A percentile compares a stretch with the other conserved stretches of the same genome.
Evolutionary conservation across 2,113 vertebrate genomes (phyloP).

Genomic region (Phainopepla nitens): DNA sequence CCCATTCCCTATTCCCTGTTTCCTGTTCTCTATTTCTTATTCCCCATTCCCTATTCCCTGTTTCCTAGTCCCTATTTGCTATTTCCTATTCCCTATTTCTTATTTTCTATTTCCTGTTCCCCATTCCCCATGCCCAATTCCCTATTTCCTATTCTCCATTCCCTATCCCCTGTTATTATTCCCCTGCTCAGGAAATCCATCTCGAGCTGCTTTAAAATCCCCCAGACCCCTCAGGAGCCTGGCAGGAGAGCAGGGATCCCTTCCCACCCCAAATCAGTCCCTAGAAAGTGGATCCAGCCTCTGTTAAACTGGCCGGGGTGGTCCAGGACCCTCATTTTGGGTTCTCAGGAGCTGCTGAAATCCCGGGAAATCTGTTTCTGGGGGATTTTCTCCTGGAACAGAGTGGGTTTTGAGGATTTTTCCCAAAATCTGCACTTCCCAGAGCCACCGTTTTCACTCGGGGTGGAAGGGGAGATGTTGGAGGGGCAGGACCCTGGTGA

Average conservation of each 20-base stretch:
- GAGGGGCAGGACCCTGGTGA: background rate
- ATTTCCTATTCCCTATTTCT: too few species aligned
- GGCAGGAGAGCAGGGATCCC: background rate
- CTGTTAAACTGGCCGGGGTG: background rate
- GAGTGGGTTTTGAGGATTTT: background rate
- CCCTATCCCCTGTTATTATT: background rate
- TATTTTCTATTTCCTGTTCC: background rate
- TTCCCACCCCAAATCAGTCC: accelerated
- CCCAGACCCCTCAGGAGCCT: background rate
- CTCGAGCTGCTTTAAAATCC: background rate
- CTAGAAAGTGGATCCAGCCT: accelerated
- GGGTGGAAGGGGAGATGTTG: background rate
- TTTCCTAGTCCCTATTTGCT: background rate
- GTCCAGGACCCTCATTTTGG: background rate
- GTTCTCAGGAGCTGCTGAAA: background rate
- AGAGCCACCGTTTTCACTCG: background rate
- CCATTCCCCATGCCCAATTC: too few species aligned
- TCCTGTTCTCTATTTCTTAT: background rate
- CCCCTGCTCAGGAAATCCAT: background rate
- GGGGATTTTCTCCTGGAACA: background rate
- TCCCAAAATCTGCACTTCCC: background rate
- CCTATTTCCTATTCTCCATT: background rate
- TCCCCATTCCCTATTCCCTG: too few species aligned
- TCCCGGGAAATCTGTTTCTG: background rate
- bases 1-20: background rate